Evolutionary conservation across 2,797 vertebrate genomes (phyloP).

Genomic region (Alcedo atthis): DNA sequence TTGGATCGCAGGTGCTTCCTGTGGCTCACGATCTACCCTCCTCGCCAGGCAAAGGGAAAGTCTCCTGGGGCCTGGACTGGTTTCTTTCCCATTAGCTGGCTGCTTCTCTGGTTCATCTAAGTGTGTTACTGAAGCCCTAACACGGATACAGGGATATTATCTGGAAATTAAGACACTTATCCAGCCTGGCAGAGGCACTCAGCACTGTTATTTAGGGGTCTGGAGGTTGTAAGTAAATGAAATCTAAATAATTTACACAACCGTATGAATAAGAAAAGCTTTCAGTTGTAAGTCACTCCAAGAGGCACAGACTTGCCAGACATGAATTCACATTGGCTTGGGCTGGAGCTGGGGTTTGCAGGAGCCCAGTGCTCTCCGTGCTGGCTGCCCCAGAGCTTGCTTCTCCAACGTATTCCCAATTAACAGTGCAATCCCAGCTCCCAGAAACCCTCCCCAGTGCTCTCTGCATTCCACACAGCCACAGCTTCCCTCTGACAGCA

Average conservation of each 20-base stretch:
- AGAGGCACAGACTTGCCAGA: background rate
- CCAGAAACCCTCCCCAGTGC: background rate
- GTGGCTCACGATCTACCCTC: background rate
- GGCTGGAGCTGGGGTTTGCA: background rate
- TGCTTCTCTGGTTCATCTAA: background rate
- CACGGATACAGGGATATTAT: background rate
- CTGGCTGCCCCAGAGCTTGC: background rate
- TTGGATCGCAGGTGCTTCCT: constrained; percentile 26
- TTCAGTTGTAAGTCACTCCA: background rate
- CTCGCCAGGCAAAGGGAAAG: background rate
- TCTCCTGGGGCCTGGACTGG: background rate
- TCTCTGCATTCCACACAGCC: accelerated
- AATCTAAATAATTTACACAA: constrained; percentile 15
- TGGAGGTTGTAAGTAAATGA: background rate
- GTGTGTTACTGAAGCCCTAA: background rate
- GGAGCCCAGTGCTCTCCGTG: background rate
- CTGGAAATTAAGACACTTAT: background rate
- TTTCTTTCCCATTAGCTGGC: constrained; percentile 26
- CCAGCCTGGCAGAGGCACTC: background rate
- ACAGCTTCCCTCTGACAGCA: background rate
- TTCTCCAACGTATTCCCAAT: background rate
- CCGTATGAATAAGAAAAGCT: background rate
- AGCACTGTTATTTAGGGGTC: background rate
- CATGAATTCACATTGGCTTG: background rate
- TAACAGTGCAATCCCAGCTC: background rate